These are phyloP conservation scores for Girardia tigrina DNA, from an alignment of 2,888 invertebrate species.

Conservation along the genomic window DNA sequence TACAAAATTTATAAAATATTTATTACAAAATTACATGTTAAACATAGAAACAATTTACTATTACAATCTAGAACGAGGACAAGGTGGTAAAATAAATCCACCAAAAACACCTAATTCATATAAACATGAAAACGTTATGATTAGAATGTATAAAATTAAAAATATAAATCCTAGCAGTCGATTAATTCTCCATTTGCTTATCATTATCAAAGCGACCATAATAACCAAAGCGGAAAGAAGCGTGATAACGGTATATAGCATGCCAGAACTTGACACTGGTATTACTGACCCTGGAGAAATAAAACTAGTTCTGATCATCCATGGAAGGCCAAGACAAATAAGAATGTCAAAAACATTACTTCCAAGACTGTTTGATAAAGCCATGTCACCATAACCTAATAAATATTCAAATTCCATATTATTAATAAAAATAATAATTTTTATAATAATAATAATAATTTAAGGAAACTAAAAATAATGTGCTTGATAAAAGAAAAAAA, in stretches of 20 bases:
- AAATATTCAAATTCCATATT: neutral
- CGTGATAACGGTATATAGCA: conserved; percentile 68
- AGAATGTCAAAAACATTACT: conserved; percentile 49
- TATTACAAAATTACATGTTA: too few relatives aligned
- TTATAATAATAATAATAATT: neutral
- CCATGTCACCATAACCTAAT: conserved; percentile 47
- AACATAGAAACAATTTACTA: too few relatives aligned
- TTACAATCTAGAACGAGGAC: conserved; percentile 45
- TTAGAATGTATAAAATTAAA: conserved; percentile 58
- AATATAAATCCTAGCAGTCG: conserved; percentile 60
- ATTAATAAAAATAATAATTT: neutral
- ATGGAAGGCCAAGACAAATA: conserved; percentile 46
- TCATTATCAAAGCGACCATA: conserved; percentile 59
- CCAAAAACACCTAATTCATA: conserved; percentile 75
- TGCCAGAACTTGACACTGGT: conserved; percentile 61
- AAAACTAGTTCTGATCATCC: conserved; percentile 43
- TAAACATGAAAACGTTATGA: conserved; percentile 64
- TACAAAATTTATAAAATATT: too few relatives aligned
- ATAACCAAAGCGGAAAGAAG: conserved; percentile 62
- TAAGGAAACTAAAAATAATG: neutral
- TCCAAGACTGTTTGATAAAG: conserved; percentile 47
- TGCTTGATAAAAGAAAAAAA: neutral
- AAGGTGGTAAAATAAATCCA: conserved; percentile 72
- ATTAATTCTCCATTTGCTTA: conserved; percentile 58
- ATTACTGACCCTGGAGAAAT: conserved; percentile 35